Evolutionary conservation across 2,113 vertebrate species (phyloP).

Genomic region (Cyprinodon variegatus): DNA sequence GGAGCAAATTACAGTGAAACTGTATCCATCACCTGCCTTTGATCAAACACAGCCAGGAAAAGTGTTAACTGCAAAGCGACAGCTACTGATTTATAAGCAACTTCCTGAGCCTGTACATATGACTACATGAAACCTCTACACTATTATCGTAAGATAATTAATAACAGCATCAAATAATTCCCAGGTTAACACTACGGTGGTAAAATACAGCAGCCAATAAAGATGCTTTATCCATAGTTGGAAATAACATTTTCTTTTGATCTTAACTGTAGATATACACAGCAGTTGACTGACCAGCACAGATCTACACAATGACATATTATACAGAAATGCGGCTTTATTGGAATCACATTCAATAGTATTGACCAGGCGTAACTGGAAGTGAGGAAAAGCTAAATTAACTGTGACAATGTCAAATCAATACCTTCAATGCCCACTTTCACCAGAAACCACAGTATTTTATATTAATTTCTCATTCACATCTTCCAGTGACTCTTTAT

Average conservation of each 20-base stretch:
- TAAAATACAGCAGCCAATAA: too few species aligned
- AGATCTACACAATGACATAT: not conserved
- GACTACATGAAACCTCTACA: not conserved
- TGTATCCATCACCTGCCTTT: conserved; percentile 72
- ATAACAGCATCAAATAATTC: not conserved
- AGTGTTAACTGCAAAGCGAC: conserved; percentile 20
- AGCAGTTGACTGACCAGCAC: not conserved
- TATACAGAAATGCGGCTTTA: not conserved
- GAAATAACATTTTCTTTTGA: too few species aligned
- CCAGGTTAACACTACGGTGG: not conserved
- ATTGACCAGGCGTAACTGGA: not conserved
- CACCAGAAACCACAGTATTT: not conserved
- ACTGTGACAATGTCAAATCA: not conserved
- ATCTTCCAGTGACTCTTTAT: not conserved
- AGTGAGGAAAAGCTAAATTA: not conserved
- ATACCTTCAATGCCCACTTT: not conserved
- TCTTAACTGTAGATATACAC: too few species aligned
- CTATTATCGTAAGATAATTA: not conserved
- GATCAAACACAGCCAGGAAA: conserved; percentile 60
- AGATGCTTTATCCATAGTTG: too few species aligned
- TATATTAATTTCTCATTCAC: not conserved
- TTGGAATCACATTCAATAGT: not conserved
- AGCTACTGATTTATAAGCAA: conserved; percentile 37
- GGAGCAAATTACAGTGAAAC: conserved; percentile 68
- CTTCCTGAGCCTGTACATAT: not conserved